Evolutionary conservation across 2,888 invertebrate genomes (phyloP).

Genomic region (Chironomus riparius): DNA sequence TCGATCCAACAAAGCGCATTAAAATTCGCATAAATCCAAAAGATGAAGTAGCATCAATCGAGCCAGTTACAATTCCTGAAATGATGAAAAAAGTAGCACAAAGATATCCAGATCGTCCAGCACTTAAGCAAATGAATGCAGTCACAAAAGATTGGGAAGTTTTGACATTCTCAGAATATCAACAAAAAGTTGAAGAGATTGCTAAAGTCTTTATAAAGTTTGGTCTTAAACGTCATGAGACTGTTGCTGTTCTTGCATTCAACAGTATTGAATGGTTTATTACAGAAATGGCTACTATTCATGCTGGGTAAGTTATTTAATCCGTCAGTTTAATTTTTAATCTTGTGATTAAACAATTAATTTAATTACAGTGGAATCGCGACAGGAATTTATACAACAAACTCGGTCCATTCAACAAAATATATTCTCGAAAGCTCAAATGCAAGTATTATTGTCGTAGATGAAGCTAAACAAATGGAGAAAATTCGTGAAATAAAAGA

Average conservation of each 20-base stretch:
- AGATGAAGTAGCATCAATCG: slow-evolving; percentile 48
- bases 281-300: slow-evolving; percentile 75
- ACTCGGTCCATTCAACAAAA: slow-evolving; percentile 74
- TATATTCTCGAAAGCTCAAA: slow-evolving; percentile 64
- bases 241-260: slow-evolving; percentile 85
- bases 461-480: slow-evolving; percentile 76
- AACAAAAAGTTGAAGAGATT: slow-evolving; percentile 59
- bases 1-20: background rate
- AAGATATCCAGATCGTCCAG: slow-evolving; percentile 55
- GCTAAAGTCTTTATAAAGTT: slow-evolving; percentile 81
- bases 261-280: slow-evolving; percentile 87
- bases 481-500: slow-evolving; percentile 65
- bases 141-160: slow-evolving; percentile 47
- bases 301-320: slow-evolving; percentile 61
- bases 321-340: background rate
- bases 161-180: slow-evolving; percentile 71
- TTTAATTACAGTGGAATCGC: slow-evolving; percentile 58
- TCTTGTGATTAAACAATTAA: background rate
- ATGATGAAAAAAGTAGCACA: slow-evolving; percentile 54
- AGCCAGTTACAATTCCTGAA: slow-evolving; percentile 68
- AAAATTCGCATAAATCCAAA: background rate
- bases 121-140: slow-evolving; percentile 55
- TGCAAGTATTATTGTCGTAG: slow-evolving; percentile 79
- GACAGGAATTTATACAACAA: slow-evolving; percentile 85
- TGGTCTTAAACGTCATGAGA: slow-evolving; percentile 67